These are phyloP conservation scores for Sphecodes monilicornis DNA, from an alignment of 2,888 invertebrate species.

Conservation along the genomic window DNA sequence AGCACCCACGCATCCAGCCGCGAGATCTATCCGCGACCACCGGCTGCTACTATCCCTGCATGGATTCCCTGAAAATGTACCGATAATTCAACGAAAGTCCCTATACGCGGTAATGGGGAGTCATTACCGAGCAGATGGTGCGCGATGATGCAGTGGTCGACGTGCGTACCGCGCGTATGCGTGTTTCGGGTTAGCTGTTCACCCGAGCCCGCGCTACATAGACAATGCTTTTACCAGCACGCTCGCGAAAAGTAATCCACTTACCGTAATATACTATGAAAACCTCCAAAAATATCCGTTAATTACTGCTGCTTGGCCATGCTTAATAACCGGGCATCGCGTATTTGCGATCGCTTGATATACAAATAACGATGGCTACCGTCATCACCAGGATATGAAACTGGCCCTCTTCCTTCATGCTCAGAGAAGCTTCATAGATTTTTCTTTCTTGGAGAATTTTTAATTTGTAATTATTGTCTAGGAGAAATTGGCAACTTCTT, in stretches of 20 bases:
- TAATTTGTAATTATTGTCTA: background rate
- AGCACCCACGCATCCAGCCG: slow-evolving; percentile 27
- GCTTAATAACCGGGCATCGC: slow-evolving; percentile 49
- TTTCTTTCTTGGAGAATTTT: background rate
- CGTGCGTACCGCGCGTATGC: slow-evolving; percentile 75
- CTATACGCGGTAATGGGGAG: slow-evolving; percentile 80
- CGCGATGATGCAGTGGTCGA: slow-evolving; percentile 83
- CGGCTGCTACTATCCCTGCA: slow-evolving; percentile 58
- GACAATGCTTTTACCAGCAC: slow-evolving; percentile 68
- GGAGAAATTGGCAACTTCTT: too few species aligned
- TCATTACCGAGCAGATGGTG: slow-evolving; percentile 84
- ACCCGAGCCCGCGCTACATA: slow-evolving; percentile 29
- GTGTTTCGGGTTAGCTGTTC: slow-evolving; percentile 77
- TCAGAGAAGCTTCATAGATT: background rate
- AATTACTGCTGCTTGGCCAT: slow-evolving; percentile 59
- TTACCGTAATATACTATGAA: slow-evolving; percentile 70
- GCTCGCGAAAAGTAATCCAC: slow-evolving; percentile 67
- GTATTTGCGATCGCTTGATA: slow-evolving; percentile 40
- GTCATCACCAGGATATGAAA: background rate
- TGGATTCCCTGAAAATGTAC: slow-evolving; percentile 77
- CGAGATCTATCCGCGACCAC: slow-evolving; percentile 66
- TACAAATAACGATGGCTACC: slow-evolving; percentile 43
- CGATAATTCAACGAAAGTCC: slow-evolving; percentile 83
- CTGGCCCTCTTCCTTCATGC: background rate
- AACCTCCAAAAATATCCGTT: slow-evolving; percentile 70